Conservation (phyloP, 2,888 invertebrate genomes). For the Panzeria rudis region DNA sequence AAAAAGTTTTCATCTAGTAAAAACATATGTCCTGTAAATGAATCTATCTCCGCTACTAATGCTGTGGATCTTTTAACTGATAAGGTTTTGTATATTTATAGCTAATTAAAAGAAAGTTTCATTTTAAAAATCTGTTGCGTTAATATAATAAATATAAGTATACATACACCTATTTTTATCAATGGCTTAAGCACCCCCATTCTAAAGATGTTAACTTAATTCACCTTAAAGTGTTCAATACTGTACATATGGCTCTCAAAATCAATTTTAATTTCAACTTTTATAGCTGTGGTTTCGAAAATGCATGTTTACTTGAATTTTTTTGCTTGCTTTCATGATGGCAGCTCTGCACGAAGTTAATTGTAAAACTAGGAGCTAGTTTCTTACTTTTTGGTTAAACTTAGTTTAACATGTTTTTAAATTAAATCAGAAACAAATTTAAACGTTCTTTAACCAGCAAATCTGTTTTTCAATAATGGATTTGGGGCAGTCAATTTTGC, state of each 20-base stretch:
- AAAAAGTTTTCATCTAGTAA: constrained; percentile 93
- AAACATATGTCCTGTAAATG: constrained; percentile 86
- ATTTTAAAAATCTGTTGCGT: constrained; percentile 52
- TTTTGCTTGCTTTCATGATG: too few relatives aligned
- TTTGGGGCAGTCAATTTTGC: too few relatives aligned
- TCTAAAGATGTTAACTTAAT: constrained; percentile 53
- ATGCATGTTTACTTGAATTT: constrained; percentile 23
- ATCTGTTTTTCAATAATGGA: too few relatives aligned
- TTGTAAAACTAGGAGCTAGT: too few relatives aligned
- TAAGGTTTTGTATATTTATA: constrained; percentile 79
- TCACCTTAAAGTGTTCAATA: constrained; percentile 50
- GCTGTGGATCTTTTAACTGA: constrained; percentile 78
- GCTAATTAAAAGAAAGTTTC: constrained; percentile 67
- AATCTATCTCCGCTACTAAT: constrained; percentile 80
- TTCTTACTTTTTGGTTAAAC: too few relatives aligned
- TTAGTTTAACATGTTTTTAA: too few relatives aligned
- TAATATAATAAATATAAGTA: constrained; percentile 4
- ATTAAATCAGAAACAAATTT: too few relatives aligned
- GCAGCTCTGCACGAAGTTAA: too few relatives aligned
- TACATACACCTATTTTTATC: constrained; percentile 19
- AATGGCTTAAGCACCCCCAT: constrained; percentile 58
- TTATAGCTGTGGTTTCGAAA: constrained; percentile 4
- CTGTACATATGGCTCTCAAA: constrained; percentile 46
- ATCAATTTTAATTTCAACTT: constrained; percentile 22
- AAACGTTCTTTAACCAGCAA: too few relatives aligned